Evolutionary conservation across 2,113 vertebrate species (phyloP).

Genomic region (Ancistrus triradiatus): DNA sequence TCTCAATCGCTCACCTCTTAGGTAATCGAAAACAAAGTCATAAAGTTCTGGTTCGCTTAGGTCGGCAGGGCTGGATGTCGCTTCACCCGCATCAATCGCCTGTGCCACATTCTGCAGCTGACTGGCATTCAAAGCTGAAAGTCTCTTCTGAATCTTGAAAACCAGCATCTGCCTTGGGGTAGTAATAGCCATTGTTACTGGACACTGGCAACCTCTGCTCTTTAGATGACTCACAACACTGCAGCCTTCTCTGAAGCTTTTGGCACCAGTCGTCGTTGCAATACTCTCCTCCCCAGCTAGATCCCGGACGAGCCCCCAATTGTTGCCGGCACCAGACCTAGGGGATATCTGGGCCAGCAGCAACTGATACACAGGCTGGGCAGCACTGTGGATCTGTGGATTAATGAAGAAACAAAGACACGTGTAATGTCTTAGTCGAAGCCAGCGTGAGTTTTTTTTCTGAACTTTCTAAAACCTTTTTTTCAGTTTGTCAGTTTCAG

Average conservation of each 20-base stretch:
- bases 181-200: not conserved
- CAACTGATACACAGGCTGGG: too few species aligned
- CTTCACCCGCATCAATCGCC: not conserved
- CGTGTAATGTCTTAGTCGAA: too few species aligned
- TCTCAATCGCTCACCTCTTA: slow-evolving; percentile 3
- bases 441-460: too few species aligned
- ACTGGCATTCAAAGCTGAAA: slow-evolving; percentile 2
- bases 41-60: not conserved
- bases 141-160: not conserved
- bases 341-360: too few species aligned
- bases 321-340: too few species aligned
- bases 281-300: too few species aligned
- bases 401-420: too few species aligned
- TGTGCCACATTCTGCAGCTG: not conserved
- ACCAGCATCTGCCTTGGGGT: not conserved
- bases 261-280: too few species aligned
- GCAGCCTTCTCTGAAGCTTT: slow-evolving; percentile 20
- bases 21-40: slow-evolving; percentile 13
- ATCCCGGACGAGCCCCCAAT: too few species aligned
- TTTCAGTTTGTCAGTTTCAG: too few species aligned
- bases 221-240: not conserved
- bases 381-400: too few species aligned
- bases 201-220: not conserved
- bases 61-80: not conserved
- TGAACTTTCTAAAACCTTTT: too few species aligned